These are phyloP conservation scores for Syritta pipiens DNA, from an alignment of 2,888 invertebrate genomes.

Conservation along the genomic window DNA sequence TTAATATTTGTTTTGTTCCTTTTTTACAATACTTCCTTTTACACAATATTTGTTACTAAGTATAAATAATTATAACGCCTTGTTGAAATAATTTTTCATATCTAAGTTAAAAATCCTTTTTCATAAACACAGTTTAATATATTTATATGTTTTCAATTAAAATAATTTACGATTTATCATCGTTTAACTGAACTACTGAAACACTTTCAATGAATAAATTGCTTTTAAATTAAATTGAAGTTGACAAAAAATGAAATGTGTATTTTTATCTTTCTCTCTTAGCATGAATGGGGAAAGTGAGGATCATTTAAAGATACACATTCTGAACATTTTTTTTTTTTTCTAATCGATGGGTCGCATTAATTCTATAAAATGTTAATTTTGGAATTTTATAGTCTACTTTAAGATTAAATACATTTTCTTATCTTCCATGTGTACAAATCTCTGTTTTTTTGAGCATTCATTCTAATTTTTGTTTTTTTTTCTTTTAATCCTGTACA, in stretches of 20 bases:
- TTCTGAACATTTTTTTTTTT: neutral
- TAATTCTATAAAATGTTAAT: neutral
- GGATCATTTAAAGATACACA: no score
- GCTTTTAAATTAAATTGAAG: neutral
- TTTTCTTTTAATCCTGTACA: slow-evolving; percentile 2
- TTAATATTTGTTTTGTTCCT: neutral
- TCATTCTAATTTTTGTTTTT: neutral
- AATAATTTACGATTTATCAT: neutral
- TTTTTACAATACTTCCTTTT: neutral
- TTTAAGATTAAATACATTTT: neutral
- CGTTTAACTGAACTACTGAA: neutral
- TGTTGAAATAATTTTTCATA: slow-evolving; percentile 6
- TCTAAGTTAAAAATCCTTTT: slow-evolving; percentile 12
- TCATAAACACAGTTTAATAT: slow-evolving; percentile 11
- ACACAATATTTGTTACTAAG: neutral
- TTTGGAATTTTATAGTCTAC: neutral
- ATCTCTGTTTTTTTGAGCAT: neutral
- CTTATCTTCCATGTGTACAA: neutral
- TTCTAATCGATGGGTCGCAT: slow-evolving; percentile 22
- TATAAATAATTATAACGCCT: slow-evolving; percentile 5
- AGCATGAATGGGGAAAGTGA: no score
- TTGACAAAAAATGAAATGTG: no score
- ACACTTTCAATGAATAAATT: slow-evolving; percentile 6
- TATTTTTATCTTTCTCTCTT: no score
- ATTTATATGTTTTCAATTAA: neutral